Evolutionary conservation across 2,797 vertebrate species (phyloP), one percentile per base, ranked within the genome.

Genomic region (Gymnoscopelus microlampas): DNA sequence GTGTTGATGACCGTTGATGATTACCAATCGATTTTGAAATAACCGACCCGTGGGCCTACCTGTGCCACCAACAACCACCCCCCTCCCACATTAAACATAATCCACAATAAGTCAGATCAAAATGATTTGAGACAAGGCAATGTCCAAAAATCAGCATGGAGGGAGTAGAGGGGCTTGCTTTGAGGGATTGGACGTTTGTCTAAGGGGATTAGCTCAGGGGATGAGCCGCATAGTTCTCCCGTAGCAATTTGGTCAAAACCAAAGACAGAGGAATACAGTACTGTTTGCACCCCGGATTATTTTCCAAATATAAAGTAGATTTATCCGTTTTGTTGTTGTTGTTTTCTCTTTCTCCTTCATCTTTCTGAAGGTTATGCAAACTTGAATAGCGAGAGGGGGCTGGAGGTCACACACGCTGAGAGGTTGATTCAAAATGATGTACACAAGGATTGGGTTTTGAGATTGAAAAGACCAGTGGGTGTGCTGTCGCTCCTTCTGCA

Each of bases 181-280:
- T 84, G 74, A 83, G 82, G 82, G 85, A 89, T 84, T 86, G 85
- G 83, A 86, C 68, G 5, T 85, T 81, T 82, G 82, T 85, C 82
- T 85, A 82, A 89, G 81, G 83, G 88, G 89, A 91, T 90, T 88
- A 92, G 82, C 82, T 79, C 65, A 70, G 77, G 79, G 85, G 83
- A 89, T 89, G 77, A 91, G 81, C 83, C 72, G 72, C 83, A 83
- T 80, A 75, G 79, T 89, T 85, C 71, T 86, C 71, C 76, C 69
- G 13, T 84, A 88, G 85, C 80, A 81, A 73, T 89, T 83, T 73
- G 83, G 79, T 74, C 79, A 64, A 76, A 19, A 87, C 82, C 66
- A 77, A 85, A 77, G 72, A 78, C 68, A 74, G 78, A 76, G 78
- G 60, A 73, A 78, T 80, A 82, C 69, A 82, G 60, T 69, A 73